A percentile compares a stretch with the other conserved stretches of the same genome.
Evolutionary conservation across 2,888 invertebrate genomes (phyloP).

Genomic region (Acanthoscelides obtectus): DNA sequence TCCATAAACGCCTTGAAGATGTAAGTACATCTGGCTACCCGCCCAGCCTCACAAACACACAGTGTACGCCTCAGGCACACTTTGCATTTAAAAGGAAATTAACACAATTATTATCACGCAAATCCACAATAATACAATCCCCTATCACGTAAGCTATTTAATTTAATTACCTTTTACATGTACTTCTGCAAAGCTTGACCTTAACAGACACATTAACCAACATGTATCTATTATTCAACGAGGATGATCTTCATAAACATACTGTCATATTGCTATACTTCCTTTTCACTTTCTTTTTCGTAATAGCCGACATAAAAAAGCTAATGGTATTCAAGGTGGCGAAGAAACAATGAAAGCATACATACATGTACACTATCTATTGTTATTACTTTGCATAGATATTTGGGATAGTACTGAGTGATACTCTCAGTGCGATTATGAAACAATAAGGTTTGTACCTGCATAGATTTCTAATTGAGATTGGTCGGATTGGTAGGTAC

Average conservation of each 20-base stretch:
- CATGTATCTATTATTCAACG: too few species aligned
- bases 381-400: not conserved
- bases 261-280: not conserved
- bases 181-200: too few species aligned
- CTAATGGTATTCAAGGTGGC: not conserved
- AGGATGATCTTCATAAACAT: not conserved
- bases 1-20: too few species aligned
- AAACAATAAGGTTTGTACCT: not conserved
- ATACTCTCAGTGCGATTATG: not conserved
- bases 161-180: too few species aligned
- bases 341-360: not conserved
- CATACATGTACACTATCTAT: not conserved
- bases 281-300: not conserved
- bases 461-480: not conserved
- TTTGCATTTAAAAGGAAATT: too few species aligned
- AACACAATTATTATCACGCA: too few species aligned
- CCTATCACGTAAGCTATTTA: too few species aligned
- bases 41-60: too few species aligned
- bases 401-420: not conserved
- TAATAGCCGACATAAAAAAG: not conserved
- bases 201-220: not conserved
- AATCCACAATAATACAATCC: too few species aligned
- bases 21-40: too few species aligned
- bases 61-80: too few species aligned
- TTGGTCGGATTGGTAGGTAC: too few species aligned